Evolutionary conservation across 2,797 vertebrate species (phyloP).

Genomic region (Leucoraja ocellata): DNA sequence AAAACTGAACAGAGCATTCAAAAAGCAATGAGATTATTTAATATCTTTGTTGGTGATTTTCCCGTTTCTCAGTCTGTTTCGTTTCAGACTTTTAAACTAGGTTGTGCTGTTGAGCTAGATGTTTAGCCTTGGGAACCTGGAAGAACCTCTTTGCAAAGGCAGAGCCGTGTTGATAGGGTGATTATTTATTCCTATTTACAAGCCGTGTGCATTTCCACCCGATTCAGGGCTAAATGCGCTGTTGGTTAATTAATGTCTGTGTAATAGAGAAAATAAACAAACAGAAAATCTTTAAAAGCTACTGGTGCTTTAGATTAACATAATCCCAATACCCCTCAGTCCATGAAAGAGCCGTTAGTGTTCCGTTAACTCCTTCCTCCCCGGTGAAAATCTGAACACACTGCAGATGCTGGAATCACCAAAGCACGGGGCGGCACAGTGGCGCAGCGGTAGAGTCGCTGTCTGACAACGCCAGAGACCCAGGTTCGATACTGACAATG

Average conservation of each 20-base stretch:
- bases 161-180: conserved; percentile 57
- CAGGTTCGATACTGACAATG: too few relatives aligned
- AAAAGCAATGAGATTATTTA: neutral
- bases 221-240: conserved; percentile 85
- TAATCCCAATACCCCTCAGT: conserved; percentile 31
- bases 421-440: too few relatives aligned
- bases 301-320: conserved; percentile 58
- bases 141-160: neutral
- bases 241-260: conserved; percentile 77
- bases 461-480: too few relatives aligned
- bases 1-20: neutral
- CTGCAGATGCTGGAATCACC: too few relatives aligned
- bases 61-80: neutral
- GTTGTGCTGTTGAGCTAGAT: conserved; percentile 20
- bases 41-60: neutral
- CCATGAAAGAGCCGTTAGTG: neutral
- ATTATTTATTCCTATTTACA: conserved; percentile 71
- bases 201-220: conserved; percentile 68
- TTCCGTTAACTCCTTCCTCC: conserved; percentile 1
- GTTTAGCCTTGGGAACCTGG: neutral
- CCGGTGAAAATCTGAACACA: neutral
- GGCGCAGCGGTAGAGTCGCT: too few relatives aligned
- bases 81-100: conserved; percentile 23
- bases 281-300: conserved; percentile 63
- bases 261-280: conserved; percentile 57